Base-by-base conservation (phyloP, 2,888 invertebrate genomes). In the Timema podura region DNA sequence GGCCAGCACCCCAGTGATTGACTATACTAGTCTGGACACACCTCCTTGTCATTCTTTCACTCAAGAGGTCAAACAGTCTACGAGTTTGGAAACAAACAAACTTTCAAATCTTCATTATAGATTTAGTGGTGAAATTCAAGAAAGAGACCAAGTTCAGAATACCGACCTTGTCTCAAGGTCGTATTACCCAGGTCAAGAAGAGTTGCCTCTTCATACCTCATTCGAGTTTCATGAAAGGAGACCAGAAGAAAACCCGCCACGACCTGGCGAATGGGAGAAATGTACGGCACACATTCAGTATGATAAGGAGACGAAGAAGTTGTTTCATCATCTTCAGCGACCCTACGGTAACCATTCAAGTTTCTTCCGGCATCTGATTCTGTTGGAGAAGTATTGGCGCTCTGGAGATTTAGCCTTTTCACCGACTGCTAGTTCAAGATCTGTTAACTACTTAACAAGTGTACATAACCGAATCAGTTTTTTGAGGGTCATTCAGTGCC, bases 311-410 rank as follows among this genome's bases (percentile, higher is more conserved):
- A 93, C 93, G 0, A 91, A 91, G 71, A 85, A 86, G 7, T 82
- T 93, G 5, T 94, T 93, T 92, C 89, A 90, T 73, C 91, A 92
- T 75, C 79, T 94, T 54, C 92, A 93, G 77, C 88, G 92, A 78
- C 94, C 94, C 0, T 94, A 94, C 76, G 94, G 93, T 5, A 93
- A 92, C 79, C 92, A 92, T 77, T 92, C 93, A 61, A 93, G 93
- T 74, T 94, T 94, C 78, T 81, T 94, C 1, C 84, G 93, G 8
- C 94, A 94, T 80, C 81, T 94, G 51, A 89, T 93, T 67, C 81
- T 93, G 7, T 79, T 94, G 73, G 94, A 94, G 75, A 93, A 93
- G 78, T 93, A 93, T 80, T 93, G 91, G 78, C 85, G 93, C 70
- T 68, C 73, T 10, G 73, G 73, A 8, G 71, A 73, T n/a, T 59